phyloP scores from a whole-genome alignment of 2,113 vertebrate genomes.

The Pterocles burchelli region DNA sequence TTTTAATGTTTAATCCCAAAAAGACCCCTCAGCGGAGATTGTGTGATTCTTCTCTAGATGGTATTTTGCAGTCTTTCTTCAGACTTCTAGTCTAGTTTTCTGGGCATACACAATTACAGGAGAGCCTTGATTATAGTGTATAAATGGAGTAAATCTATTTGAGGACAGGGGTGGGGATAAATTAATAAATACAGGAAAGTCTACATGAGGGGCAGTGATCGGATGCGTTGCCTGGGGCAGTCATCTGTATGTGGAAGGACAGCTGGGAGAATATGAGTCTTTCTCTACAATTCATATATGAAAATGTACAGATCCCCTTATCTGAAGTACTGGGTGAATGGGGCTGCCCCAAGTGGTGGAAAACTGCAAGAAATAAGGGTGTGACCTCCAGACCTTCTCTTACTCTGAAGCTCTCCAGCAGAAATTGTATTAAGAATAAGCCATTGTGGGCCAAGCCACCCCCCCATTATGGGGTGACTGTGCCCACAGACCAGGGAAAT shows the following conservation, averaged over 20 bases:
- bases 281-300: not conserved
- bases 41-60: not conserved
- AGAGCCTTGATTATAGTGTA: not conserved
- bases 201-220: not conserved
- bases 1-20: not conserved
- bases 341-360: not conserved
- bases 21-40: not conserved
- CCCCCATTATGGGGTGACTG: not conserved
- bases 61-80: not conserved
- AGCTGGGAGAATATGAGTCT: not conserved
- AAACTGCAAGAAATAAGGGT: not conserved
- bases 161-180: not conserved
- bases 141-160: not conserved
- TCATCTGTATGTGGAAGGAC: not conserved
- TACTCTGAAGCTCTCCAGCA: not conserved
- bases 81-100: not conserved
- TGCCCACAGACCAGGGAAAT: not conserved
- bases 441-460: not conserved
- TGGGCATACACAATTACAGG: not conserved
- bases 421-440: not conserved
- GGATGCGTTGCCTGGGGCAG: not conserved
- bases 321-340: not conserved
- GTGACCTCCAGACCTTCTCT: not conserved
- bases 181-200: not conserved
- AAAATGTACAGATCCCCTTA: not conserved